A percentile compares a stretch with the other conserved stretches of the same genome.
Conservation (phyloP, 2,797 vertebrate genomes). For the Novumbra hubbsi region DNA sequence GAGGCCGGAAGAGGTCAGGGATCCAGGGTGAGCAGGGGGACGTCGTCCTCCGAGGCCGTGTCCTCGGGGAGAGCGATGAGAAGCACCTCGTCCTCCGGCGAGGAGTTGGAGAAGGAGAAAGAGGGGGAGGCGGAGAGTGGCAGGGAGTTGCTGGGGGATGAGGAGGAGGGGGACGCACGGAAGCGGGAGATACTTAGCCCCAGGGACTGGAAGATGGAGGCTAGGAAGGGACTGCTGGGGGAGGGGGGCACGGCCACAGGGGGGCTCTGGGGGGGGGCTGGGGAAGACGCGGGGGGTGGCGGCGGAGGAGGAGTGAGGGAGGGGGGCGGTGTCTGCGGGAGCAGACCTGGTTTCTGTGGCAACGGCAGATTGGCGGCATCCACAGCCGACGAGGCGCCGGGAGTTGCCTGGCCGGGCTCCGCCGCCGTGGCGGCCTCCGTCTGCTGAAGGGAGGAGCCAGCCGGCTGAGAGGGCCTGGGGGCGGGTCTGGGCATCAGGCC, state of each 20-base stretch:
- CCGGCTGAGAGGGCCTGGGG: constrained; percentile 62
- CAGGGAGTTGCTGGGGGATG: constrained; percentile 61
- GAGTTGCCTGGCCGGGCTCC: constrained; percentile 48
- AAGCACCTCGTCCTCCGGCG: constrained; percentile 85
- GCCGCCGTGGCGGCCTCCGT: constrained; percentile 50
- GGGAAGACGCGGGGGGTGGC: constrained; percentile 43
- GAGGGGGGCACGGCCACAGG: constrained; percentile 53
- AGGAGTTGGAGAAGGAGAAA: constrained; percentile 59
- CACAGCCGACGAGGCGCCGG: constrained; percentile 59
- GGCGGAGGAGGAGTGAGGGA: background rate
- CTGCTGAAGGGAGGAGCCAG: constrained; percentile 60
- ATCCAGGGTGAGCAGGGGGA: constrained; percentile 77
- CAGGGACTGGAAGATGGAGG: constrained; percentile 75
- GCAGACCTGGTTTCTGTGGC: constrained; percentile 69
- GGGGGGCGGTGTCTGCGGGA: constrained; percentile 45
- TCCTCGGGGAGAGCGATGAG: constrained; percentile 84
- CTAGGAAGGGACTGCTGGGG: constrained; percentile 71
- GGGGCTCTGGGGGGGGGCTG: constrained; percentile 32
- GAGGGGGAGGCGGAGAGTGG: constrained; percentile 69
- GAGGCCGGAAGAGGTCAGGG: background rate
- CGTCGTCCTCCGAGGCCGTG: constrained; percentile 74
- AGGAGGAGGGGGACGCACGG: constrained; percentile 59
- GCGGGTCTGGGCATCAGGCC: constrained; percentile 71
- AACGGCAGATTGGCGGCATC: constrained; percentile 67
- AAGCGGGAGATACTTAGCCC: constrained; percentile 74